Conservation (phyloP, 23 tunicate genomes). For the Ascidia mentula region DNA sequence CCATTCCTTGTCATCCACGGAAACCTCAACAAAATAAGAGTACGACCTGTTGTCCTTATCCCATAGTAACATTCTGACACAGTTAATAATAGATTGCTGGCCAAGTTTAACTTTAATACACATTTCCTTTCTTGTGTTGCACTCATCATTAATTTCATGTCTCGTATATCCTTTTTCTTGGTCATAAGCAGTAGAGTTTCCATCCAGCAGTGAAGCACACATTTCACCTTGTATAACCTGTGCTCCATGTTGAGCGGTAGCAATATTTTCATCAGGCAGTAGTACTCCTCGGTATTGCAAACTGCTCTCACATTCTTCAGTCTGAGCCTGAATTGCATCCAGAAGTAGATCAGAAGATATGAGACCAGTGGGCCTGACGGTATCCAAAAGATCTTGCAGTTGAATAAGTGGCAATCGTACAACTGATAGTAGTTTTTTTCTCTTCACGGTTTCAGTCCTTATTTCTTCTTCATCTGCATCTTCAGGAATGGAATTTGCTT, state of each 20-base stretch:
- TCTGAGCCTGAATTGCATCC: slow-evolving; percentile 83
- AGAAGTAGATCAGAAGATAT: slow-evolving; percentile 69
- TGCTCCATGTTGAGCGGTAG: slow-evolving; percentile 89
- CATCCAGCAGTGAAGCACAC: slow-evolving; percentile 83
- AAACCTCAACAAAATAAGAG: slow-evolving; percentile 79
- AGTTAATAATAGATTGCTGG: slow-evolving; percentile 85
- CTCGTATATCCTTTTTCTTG: slow-evolving; percentile 69
- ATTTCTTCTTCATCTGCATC: background rate
- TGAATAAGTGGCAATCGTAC: slow-evolving; percentile 87
- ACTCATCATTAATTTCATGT: slow-evolving; percentile 80
- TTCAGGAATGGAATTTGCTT: slow-evolving; percentile 19
- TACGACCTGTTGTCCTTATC: slow-evolving; percentile 88
- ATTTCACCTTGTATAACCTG: slow-evolving; percentile 91
- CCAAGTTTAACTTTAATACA: slow-evolving; percentile 88
- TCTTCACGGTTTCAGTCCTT: slow-evolving; percentile 7
- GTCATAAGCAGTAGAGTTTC: slow-evolving; percentile 73
- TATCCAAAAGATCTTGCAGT: slow-evolving; percentile 68
- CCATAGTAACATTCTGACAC: slow-evolving; percentile 79
- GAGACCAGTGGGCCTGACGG: slow-evolving; percentile 82
- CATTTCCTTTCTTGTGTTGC: slow-evolving; percentile 50
- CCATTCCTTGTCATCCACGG: slow-evolving; percentile 93
- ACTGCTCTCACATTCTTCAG: slow-evolving; percentile 62
- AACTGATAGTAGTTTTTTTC: slow-evolving; percentile 60
- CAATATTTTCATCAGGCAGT: slow-evolving; percentile 84
- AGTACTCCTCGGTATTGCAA: slow-evolving; percentile 68